These are phyloP conservation scores for Dendrolimus kikuchii DNA, from an alignment of 1,140 invertebrate genomes.

Conservation along the genomic window DNA sequence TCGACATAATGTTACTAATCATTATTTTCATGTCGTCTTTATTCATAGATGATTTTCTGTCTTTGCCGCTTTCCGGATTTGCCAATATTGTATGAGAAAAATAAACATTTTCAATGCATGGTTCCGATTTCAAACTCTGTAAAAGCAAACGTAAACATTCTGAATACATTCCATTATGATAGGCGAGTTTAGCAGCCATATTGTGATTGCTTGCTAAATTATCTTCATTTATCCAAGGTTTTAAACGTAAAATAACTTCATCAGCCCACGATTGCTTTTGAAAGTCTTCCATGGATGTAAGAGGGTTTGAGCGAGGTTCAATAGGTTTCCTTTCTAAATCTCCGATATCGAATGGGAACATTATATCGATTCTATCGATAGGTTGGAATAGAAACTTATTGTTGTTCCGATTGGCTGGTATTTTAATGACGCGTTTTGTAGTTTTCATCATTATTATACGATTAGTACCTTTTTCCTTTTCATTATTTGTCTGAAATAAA, in stretches of 20 bases:
- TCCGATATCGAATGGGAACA: constrained; percentile 52
- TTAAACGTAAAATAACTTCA: constrained; percentile 43
- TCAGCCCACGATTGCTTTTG: constrained; percentile 58
- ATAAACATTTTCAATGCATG: constrained; percentile 31
- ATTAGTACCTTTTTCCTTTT: constrained; percentile 41
- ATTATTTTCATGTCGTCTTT: constrained; percentile 7
- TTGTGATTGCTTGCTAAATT: constrained; percentile 36
- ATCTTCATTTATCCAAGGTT: constrained; percentile 48
- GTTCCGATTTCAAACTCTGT: constrained; percentile 29
- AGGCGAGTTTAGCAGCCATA: constrained; percentile 53
- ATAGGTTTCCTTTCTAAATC: constrained; percentile 38
- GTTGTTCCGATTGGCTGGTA: constrained; percentile 40
- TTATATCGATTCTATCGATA: constrained; percentile 46
- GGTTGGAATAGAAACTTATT: constrained; percentile 57
- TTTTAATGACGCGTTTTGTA: constrained; percentile 61
- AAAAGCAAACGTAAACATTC: constrained; percentile 42
- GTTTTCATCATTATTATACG: constrained; percentile 65
- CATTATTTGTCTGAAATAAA: constrained; percentile 31
- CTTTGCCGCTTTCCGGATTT: constrained; percentile 3
- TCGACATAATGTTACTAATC: constrained; percentile 11
- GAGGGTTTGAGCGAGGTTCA: constrained; percentile 37
- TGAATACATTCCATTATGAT: constrained; percentile 37
- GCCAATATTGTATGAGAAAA: constrained; percentile 17
- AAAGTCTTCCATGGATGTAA: constrained; percentile 39
- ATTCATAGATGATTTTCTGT: neutral